Evolutionary conservation across 2,113 vertebrate species (phyloP), one percentile per base, ranked within the genome.

Genomic region (Sylvietta virens): DNA sequence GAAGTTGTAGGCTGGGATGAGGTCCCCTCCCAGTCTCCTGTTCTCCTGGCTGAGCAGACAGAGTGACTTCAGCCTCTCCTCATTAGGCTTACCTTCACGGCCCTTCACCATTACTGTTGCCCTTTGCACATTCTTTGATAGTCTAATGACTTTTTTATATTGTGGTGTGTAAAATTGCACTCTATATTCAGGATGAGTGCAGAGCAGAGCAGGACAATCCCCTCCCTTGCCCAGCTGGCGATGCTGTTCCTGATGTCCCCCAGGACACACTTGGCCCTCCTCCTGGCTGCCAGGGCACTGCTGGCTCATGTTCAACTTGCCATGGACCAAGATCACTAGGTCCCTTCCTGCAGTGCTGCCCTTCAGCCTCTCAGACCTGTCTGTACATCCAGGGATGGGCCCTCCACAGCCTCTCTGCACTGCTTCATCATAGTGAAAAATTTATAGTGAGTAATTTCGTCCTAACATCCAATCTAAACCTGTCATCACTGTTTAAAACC

Each of bases 201-300:
- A 45, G 28, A 51, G 31, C 1, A 66, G 44, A 28, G 69, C 0
- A 0, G 1, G 13, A 53, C 3, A 26, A 10, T 67, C 9, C 19
- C 7, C 16, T 31, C 9, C 45, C 16, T 40, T 27, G 14, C 14
- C 37, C 0, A 0, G 45, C 22, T 51, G 17, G 4, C 0, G 0
- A 33, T 77, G 53, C 33, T 51, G 35, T 44, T 21, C 37, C 53
- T 33, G 33, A 27, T 60, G 37, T 4, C 1, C 30, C 17, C 14
- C 31, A 67, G 31, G 17, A 33, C 26, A 51, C 0, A 2, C 0
- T 0, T 76, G 42, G 14, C 14, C 11, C 33, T 69, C 11, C 33
- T 69, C 33, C 33, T 69, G 62, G 37, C 14, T 86, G 22, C 27
- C 39, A 10, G 54, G 33, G 22, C 37, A 27, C 62, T 50, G 3